Evolutionary conservation across 2,797 vertebrate genomes (phyloP).

Genomic region (Miichthys miiuy): DNA sequence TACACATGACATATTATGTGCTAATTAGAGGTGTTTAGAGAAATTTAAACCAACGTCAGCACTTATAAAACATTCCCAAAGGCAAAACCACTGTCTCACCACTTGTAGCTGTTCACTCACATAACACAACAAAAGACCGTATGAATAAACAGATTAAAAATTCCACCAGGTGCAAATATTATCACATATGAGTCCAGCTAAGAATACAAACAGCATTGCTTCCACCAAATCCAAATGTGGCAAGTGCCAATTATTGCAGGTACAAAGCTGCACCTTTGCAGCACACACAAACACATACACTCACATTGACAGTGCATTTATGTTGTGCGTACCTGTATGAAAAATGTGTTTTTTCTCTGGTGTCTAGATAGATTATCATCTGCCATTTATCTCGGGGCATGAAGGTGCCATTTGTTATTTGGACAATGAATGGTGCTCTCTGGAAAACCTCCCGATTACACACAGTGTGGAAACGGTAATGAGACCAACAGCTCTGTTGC

Average conservation of each 20-base stretch:
- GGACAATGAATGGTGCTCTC: slow-evolving; percentile 81
- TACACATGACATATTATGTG: background rate
- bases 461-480: slow-evolving; percentile 80
- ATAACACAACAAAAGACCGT: slow-evolving; percentile 1
- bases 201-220: slow-evolving; percentile 27
- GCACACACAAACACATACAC: background rate
- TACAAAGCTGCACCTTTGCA: slow-evolving; percentile 27
- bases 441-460: slow-evolving; percentile 83
- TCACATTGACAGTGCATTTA: slow-evolving; percentile 32
- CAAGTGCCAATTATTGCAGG: slow-evolving; percentile 48
- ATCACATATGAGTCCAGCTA: slow-evolving; percentile 19
- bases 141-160: slow-evolving; percentile 7
- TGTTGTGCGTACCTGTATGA: slow-evolving; percentile 71
- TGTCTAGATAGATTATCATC: slow-evolving; percentile 82
- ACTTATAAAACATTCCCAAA: background rate
- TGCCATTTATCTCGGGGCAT: slow-evolving; percentile 83
- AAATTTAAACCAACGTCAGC: slow-evolving; percentile 4
- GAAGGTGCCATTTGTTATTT: slow-evolving; percentile 82
- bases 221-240: slow-evolving; percentile 55
- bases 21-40: slow-evolving; percentile 1
- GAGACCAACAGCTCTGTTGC: slow-evolving; percentile 85
- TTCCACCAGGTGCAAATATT: slow-evolving; percentile 16
- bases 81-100: background rate
- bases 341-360: slow-evolving; percentile 77
- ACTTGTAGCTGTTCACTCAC: background rate